phyloP scores from a whole-genome alignment of 2,113 vertebrate genomes.

The Thryonomys swinderianus region DNA sequence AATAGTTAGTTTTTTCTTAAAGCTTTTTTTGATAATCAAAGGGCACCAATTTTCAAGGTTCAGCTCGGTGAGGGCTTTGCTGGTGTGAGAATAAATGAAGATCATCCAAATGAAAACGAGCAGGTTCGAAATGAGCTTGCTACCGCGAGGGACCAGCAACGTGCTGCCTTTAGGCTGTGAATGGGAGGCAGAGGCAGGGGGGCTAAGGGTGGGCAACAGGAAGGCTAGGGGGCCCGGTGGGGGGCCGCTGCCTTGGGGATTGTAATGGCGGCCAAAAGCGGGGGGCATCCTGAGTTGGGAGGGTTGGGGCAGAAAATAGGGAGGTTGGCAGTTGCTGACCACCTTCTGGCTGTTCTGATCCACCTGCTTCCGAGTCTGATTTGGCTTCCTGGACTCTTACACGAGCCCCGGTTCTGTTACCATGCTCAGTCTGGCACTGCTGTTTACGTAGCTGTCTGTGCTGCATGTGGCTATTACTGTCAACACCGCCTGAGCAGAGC shows the following conservation, averaged over 20 bases:
- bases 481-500: background rate
- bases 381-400: background rate
- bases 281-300: background rate
- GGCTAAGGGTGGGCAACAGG: background rate
- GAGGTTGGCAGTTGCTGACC: background rate
- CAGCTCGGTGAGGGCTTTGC: background rate
- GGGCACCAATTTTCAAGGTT: background rate
- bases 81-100: background rate
- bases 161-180: background rate
- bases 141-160: background rate
- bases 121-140: background rate
- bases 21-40: background rate
- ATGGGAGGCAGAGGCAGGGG: background rate
- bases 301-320: background rate
- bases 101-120: background rate
- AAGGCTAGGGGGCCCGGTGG: background rate
- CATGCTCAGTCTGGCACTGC: background rate
- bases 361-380: too few relatives aligned
- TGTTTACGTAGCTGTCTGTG: background rate
- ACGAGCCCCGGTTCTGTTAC: background rate
- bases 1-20: background rate
- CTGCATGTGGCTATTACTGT: fast-evolving
- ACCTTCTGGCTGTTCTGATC: background rate
- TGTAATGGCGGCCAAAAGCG: too few relatives aligned
- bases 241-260: background rate